phyloP scores from a whole-genome alignment of 2,797 vertebrate species.

The Rhyacichthys aspro region DNA sequence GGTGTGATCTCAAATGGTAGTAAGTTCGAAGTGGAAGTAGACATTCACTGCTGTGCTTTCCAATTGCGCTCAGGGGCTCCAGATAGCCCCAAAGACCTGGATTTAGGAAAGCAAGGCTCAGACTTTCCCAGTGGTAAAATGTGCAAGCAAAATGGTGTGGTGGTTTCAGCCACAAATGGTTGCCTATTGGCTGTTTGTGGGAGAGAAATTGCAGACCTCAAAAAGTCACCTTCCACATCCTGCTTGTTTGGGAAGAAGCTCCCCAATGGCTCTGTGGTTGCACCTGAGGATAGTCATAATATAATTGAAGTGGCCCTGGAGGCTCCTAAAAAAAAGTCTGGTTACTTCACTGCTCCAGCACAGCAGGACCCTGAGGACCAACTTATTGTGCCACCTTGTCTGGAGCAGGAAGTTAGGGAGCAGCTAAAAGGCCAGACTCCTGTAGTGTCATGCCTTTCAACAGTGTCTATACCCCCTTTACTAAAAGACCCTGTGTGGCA shows the following conservation, averaged over 20 bases:
- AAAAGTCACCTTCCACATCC: conserved; percentile 91
- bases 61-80: conserved; percentile 79
- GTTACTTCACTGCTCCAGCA: conserved; percentile 94
- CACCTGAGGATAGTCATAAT: conserved; percentile 93
- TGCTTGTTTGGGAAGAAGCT: conserved; percentile 94
- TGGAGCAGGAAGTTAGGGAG: conserved; percentile 94
- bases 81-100: conserved; percentile 65
- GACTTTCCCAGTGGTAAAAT: conserved; percentile 76
- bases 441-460: conserved; percentile 70
- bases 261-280: conserved; percentile 95
- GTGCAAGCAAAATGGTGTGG: conserved; percentile 89
- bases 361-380: conserved; percentile 96
- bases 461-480: conserved; percentile 63
- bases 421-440: conserved; percentile 86
- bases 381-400: conserved; percentile 90
- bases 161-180: conserved; percentile 85
- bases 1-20: conserved; percentile 95
- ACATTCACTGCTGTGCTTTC: conserved; percentile 95
- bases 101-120: conserved; percentile 68
- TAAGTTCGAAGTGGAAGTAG: conserved; percentile 95
- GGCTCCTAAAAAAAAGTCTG: conserved; percentile 95
- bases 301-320: conserved; percentile 95
- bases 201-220: conserved; percentile 88
- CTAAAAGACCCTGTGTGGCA: conserved; percentile 80
- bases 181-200: conserved; percentile 83